Percentiles rank a stretch among this genome's conserved stretches.
These are phyloP conservation scores for Phodopus roborovskii DNA, from an alignment of 2,113 vertebrate genomes.

Conservation along the genomic window DNA sequence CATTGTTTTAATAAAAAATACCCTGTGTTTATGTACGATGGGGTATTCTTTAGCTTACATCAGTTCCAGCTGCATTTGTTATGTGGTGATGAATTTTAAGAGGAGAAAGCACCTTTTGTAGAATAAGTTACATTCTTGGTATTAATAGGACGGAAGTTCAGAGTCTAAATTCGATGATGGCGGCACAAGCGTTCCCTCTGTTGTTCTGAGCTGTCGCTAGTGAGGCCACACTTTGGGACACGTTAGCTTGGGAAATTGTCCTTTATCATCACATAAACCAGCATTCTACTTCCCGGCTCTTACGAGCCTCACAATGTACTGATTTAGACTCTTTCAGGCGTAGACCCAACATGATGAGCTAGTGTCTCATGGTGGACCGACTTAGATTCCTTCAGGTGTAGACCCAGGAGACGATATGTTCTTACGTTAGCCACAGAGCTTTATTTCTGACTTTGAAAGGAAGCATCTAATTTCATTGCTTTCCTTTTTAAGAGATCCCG, in stretches of 20 bases:
- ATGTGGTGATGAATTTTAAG: slow-evolving; percentile 34
- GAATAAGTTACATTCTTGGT: slow-evolving; percentile 18
- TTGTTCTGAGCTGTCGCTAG: background rate
- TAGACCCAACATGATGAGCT: background rate
- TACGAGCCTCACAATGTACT: background rate
- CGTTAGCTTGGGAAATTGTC: background rate
- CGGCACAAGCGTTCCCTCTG: background rate
- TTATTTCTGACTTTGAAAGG: background rate
- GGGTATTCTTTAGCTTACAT: slow-evolving; percentile 50
- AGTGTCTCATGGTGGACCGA: background rate
- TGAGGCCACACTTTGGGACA: background rate
- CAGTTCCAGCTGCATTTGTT: slow-evolving; percentile 58
- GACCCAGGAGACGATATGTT: background rate
- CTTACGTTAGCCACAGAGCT: background rate
- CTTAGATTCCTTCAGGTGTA: background rate
- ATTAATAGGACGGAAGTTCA: slow-evolving; percentile 13
- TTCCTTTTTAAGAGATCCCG: background rate
- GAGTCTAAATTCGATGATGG: background rate
- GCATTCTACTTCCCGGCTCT: background rate
- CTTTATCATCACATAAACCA: background rate
- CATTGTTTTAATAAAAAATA: slow-evolving; percentile 64
- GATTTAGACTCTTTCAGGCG: background rate
- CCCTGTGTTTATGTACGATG: slow-evolving; percentile 43
- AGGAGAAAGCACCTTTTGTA: slow-evolving; percentile 38
- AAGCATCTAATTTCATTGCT: background rate